Base-by-base conservation (phyloP, 2,113 vertebrate genomes). In the Trichomycterus rosablanca region DNA sequence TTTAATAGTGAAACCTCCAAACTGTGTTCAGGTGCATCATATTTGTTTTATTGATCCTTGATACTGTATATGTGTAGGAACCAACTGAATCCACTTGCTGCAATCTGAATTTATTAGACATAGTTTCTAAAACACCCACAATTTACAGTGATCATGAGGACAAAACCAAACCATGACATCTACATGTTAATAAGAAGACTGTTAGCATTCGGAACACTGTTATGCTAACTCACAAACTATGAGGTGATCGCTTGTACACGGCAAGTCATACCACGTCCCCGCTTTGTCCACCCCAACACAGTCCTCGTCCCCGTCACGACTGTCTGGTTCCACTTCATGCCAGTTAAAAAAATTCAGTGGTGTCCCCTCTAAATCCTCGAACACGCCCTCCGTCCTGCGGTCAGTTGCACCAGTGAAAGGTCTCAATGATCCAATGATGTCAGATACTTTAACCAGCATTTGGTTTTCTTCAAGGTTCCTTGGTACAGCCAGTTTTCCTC, bases 311-410 rank as follows among this genome's bases (percentile, higher is more conserved):
- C 30, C n/a, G 15, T 44, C 2, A 11, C 24, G 16, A 46, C 51
- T 26, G 9, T 70, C 65, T 1, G 67, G 67, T 22, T 70, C 61
- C 2, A 56, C 40, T 24, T 1, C 0, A 0, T 26, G 22, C 67
- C 67, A 70, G 0, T 53, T 70, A n/a, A 45, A 42, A 6, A 53
- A 70, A 11, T 14, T 30, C 30, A 65, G 16, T 22, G 23, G 24
- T 23, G 20, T 35, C 11, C 18, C 20, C 1, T 12, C 28, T 26
- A 24, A 4, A 24, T 53, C 58, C 3, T 43, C n/a, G 63, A 68
- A 70, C 30, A 12, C 7, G 1, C 67, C 67, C 11, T 59, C 54
- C 7, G 19, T 28, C 37, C 15, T 2, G 18, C 2, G 44, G 19
- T 70, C 67, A 5, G 44, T 70, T 24, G 39, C 46, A 16, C 53